Evolutionary conservation across 2,888 invertebrate genomes (phyloP).

Genomic region (Coronaproctus castanopsis): DNA sequence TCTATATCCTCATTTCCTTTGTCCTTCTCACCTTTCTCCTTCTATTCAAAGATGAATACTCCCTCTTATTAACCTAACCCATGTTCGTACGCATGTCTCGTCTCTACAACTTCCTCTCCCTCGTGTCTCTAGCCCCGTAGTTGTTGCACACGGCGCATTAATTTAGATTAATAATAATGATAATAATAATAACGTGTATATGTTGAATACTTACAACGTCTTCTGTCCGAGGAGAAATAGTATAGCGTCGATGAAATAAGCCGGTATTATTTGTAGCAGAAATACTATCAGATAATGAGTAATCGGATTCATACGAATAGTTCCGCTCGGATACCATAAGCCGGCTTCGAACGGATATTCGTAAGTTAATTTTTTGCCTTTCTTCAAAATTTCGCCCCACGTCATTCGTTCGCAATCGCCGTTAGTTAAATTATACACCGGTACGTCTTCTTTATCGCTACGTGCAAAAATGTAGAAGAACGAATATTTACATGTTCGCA

Average conservation of each 20-base stretch:
- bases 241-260: constrained; percentile 51
- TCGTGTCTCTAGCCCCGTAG: too few species aligned
- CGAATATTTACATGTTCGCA: too few species aligned
- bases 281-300: constrained; percentile 43
- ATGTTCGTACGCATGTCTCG: too few species aligned
- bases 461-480: constrained; percentile 5
- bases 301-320: constrained; percentile 42
- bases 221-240: constrained; percentile 45
- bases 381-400: constrained; percentile 63
- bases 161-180: too few species aligned
- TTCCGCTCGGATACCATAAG: constrained; percentile 60
- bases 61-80: too few species aligned
- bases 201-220: constrained; percentile 55
- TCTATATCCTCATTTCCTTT: too few species aligned
- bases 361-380: constrained; percentile 36
- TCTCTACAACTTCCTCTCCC: too few species aligned
- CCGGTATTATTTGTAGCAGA: constrained; percentile 54
- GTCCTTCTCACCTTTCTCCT: too few species aligned
- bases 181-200: too few species aligned
- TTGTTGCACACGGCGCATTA: too few species aligned
- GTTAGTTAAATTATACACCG: constrained; percentile 17
- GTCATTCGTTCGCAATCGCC: constrained; percentile 26
- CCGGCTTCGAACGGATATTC: constrained; percentile 55
- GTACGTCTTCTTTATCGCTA: constrained; percentile 8
- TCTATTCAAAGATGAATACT: too few species aligned